Evolutionary conservation across 2,113 vertebrate species (phyloP).

Genomic region (Ceuthmochares aereus): DNA sequence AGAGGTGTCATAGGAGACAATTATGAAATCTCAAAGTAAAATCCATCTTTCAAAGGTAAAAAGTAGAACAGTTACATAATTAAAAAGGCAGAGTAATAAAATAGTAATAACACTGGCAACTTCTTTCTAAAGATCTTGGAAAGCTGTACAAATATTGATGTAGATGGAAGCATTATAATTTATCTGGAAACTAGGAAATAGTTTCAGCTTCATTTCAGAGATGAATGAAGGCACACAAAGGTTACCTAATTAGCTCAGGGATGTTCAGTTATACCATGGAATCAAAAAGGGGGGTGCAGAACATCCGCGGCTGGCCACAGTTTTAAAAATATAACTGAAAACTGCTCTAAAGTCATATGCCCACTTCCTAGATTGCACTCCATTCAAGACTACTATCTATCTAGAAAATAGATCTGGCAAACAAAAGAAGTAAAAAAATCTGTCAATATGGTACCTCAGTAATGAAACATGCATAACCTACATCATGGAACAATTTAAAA

Average conservation of each 20-base stretch:
- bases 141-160: constrained; percentile 10
- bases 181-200: not conserved
- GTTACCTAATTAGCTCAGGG: not conserved
- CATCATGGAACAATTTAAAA: not conserved
- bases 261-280: not conserved
- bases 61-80: constrained; percentile 15
- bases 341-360: not conserved
- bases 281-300: not conserved
- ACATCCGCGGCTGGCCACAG: not conserved
- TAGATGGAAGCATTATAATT: not conserved
- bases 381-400: not conserved
- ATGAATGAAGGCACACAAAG: not conserved
- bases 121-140: constrained; percentile 7
- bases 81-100: constrained; percentile 20
- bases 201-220: not conserved
- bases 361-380: not conserved
- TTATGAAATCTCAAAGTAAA: constrained; percentile 25
- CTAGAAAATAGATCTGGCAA: not conserved
- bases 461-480: not conserved
- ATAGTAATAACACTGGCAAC: not conserved
- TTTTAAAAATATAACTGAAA: not conserved
- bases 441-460: not conserved
- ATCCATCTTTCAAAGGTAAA: constrained; percentile 37
- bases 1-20: not conserved
- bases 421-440: constrained; percentile 4